Base-by-base conservation (phyloP, 2,888 invertebrate genomes). In the Eupeodes luniger region DNA sequence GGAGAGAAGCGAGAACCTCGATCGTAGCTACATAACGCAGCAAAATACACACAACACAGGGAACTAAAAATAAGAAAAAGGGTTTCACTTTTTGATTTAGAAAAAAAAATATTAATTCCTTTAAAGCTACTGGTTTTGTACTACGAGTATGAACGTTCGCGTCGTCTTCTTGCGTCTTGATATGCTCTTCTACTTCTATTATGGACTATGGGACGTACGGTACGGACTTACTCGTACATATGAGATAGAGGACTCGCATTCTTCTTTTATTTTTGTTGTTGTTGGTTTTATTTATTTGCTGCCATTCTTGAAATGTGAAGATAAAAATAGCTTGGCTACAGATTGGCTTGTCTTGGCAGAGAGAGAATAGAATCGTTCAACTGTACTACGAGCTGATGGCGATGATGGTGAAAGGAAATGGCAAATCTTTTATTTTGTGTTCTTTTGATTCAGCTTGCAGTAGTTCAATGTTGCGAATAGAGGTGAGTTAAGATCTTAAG, bases 11-110 rank as follows among this genome's bases (percentile, higher is more conserved):
- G 27, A 27, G 40, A 76, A 76, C 66, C 62, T 70, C 47, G 49
- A 77, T 59, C 72, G 62, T 11, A 36, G 12, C 59, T 34, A 59
- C 27, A 27, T 34, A 59, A 36, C 57, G n/a, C 59, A 59, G n/a
- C 59, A 59, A 34, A 36, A 34, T 59, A 59, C 59, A 19, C 19
- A 64, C 19, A 27, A 16, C 12, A 2, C 10, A 27, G 6, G 27
- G n/a, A 55, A 57, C 27, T 7, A 10, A 55, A 47, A 9, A 49
- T 27, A 66, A 14, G 34, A 61, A 47, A 84, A 85, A 85, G 80
- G 87, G 81, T 88, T 88, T 88, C 88, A 81, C 88, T 88, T 88
- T 88, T 85, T 76, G 85, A 85, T 85, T 47, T 10, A 47, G 47
- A 34, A 59, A n/a, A 59, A 59, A 36, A 57, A 85, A 80, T 79